Evolutionary conservation across 1,140 invertebrate genomes (phyloP).

Genomic region (Andricus grossulariae): DNA sequence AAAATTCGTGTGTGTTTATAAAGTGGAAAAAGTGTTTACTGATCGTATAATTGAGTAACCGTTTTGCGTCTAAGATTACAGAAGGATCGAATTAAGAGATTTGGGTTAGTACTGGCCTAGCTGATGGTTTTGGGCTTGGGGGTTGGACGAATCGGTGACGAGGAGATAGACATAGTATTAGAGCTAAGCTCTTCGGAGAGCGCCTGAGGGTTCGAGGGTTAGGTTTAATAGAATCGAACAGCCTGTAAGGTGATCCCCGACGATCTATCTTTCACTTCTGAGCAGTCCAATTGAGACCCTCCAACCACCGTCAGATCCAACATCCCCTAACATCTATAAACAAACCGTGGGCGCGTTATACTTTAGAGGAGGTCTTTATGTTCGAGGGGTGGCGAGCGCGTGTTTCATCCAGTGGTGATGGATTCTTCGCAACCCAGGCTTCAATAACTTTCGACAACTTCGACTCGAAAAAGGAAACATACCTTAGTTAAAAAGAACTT

Average conservation of each 20-base stretch:
- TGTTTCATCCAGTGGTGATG: slow-evolving; percentile 27
- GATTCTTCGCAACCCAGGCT: neutral
- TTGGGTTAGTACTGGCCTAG: neutral
- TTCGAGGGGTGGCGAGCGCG: neutral
- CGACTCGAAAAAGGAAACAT: neutral
- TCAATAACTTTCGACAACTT: slow-evolving; percentile 10
- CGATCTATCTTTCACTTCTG: slow-evolving; percentile 49
- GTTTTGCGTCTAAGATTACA: slow-evolving; percentile 28
- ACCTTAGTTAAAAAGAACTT: no score
- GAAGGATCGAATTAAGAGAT: slow-evolving; percentile 31
- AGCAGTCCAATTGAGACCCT: slow-evolving; percentile 45
- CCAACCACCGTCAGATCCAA: slow-evolving; percentile 31
- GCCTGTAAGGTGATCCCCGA: slow-evolving; percentile 51
- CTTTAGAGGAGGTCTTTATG: slow-evolving; percentile 13
- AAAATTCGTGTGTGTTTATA: neutral
- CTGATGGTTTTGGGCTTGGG: neutral
- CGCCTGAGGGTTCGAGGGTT: slow-evolving; percentile 30
- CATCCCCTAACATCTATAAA: slow-evolving; percentile 34
- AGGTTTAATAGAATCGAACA: slow-evolving; percentile 53
- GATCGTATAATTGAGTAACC: slow-evolving; percentile 22
- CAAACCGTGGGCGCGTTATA: slow-evolving; percentile 21
- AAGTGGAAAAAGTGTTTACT: slow-evolving; percentile 18
- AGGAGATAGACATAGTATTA: slow-evolving; percentile 28
- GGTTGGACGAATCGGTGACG: slow-evolving; percentile 18
- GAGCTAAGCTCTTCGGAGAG: slow-evolving; percentile 24